Conservation (phyloP, 2,888 invertebrate genomes). For the Sisyra terminalis region DNA sequence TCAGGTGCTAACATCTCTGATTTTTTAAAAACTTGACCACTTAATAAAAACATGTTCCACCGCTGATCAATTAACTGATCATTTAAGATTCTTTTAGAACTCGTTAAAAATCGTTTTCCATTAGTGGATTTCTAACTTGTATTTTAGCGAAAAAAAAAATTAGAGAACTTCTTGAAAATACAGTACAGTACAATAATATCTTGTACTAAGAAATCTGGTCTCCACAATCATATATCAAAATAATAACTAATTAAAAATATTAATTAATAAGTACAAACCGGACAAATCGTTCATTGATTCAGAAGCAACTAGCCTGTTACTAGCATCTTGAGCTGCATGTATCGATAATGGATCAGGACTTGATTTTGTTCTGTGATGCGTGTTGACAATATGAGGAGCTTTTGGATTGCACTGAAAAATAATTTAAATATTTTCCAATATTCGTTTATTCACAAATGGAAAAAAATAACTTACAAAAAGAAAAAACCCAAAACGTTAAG, state of each 20-base stretch:
- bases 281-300: constrained; percentile 43
- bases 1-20: too few species aligned
- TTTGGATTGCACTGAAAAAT: constrained; percentile 7
- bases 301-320: constrained; percentile 31
- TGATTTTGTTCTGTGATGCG: constrained; percentile 47
- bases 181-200: too few species aligned
- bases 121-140: too few species aligned
- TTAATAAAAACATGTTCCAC: too few species aligned
- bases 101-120: too few species aligned
- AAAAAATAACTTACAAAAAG: background rate
- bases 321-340: constrained; percentile 24
- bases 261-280: constrained; percentile 16
- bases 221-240: constrained; percentile 9
- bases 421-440: background rate
- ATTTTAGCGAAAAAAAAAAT: too few species aligned
- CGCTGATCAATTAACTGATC: too few species aligned
- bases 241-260: background rate
- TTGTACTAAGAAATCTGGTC: too few species aligned
- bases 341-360: constrained; percentile 39
- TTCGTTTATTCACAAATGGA: too few species aligned
- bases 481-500: background rate
- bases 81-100: too few species aligned
- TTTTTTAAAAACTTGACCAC: too few species aligned
- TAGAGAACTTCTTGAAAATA: too few species aligned
- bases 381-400: constrained; percentile 17